phyloP scores from a whole-genome alignment of 2,113 vertebrate genomes.

The Cavia porcellus region DNA sequence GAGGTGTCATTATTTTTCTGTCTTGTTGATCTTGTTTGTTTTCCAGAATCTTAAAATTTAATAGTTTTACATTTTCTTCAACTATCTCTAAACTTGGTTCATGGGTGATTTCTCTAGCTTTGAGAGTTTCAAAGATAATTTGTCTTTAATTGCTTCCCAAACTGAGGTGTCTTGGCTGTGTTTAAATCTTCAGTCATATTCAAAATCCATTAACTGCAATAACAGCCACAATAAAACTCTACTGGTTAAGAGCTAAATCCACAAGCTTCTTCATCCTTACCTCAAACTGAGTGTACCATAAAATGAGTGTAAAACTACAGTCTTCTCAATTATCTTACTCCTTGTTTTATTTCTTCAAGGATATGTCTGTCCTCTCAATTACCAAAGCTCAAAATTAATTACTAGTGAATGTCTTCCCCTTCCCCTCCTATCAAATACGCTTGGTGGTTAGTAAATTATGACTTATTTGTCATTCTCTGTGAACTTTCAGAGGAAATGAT shows the following conservation, averaged over 20 bases:
- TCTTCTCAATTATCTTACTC: background rate
- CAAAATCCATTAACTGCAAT: background rate
- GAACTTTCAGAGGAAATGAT: background rate
- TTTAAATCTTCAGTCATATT: background rate
- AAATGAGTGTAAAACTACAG: background rate
- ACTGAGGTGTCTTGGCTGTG: background rate
- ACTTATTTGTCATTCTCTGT: background rate
- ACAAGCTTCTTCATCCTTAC: background rate
- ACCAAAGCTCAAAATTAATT: background rate
- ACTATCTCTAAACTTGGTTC: background rate
- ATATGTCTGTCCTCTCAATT: background rate
- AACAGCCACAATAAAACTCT: background rate
- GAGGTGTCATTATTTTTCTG: background rate
- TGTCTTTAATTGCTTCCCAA: rapidly evolving
- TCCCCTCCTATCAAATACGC: background rate
- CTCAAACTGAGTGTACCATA: background rate
- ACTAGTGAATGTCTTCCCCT: background rate
- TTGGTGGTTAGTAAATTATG: background rate
- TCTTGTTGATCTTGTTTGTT: background rate
- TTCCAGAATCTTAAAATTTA: background rate
- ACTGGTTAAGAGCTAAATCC: background rate
- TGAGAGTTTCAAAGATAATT: background rate
- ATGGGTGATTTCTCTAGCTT: background rate
- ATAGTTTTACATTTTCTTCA: background rate
- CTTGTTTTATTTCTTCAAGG: background rate